Evolutionary conservation across 2,797 vertebrate genomes (phyloP).

Genomic region (Pantherophis alleghaniensis): DNA sequence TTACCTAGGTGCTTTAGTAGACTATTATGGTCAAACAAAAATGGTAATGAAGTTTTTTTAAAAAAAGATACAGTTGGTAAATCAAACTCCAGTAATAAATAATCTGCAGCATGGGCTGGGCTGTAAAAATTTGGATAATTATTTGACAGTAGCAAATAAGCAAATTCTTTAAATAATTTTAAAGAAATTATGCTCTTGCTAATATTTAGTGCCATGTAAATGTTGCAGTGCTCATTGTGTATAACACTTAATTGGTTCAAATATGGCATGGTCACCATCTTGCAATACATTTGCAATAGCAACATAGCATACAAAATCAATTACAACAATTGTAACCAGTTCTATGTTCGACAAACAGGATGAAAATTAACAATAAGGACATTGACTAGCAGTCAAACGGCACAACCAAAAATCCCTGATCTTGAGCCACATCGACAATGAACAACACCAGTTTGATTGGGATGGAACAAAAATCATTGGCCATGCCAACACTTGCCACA

Average conservation of each 20-base stretch:
- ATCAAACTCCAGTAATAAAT: background rate
- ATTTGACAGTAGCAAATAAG: background rate
- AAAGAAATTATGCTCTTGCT: background rate
- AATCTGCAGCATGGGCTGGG: background rate
- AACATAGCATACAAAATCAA: background rate
- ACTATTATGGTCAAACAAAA: too few species aligned
- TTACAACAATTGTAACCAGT: background rate
- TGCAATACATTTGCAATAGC: background rate
- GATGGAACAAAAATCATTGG: background rate
- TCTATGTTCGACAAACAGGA: background rate
- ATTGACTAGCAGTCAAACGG: background rate
- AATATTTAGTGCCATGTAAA: background rate
- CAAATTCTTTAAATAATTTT: background rate
- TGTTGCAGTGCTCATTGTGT: background rate
- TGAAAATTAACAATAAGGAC: background rate
- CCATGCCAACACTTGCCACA: background rate
- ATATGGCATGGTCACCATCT: background rate
- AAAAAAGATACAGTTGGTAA: too few species aligned
- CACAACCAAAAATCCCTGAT: background rate
- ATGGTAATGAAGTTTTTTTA: background rate
- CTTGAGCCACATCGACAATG: background rate
- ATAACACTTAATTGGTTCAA: background rate
- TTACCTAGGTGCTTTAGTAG: background rate
- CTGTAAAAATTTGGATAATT: background rate
- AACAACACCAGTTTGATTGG: background rate